Base-by-base conservation (phyloP, 2,797 vertebrate species). In the Crocodylus rhombifer region DNA sequence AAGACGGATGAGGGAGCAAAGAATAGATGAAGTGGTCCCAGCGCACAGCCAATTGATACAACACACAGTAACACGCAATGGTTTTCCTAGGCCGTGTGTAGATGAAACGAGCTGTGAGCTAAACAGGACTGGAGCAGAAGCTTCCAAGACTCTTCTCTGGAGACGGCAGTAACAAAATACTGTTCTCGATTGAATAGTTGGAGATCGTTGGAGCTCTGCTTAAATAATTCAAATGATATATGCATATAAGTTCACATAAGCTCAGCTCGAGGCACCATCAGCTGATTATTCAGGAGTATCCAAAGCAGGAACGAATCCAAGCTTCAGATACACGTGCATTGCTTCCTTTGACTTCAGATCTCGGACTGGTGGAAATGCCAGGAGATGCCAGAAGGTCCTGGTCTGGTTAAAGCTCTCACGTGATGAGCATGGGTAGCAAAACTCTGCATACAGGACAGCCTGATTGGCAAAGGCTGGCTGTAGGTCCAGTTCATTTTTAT, bases 401-500 rank as follows among this genome's bases (percentile, higher is more conserved):
- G 5, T 25, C 64, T 42, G 69, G 79, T 58, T 88, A 63, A 79
- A 67, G 73, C 17, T 23, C 85, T 3, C 64, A 62, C 84, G 9
- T 86, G 91, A 82, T 90, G 23, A 51, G 69, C 36, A 26, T 21
- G 14, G 14, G 67, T 78, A 57, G 18, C 42, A 80, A 33, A 74
- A 62, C 77, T 62, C 71, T 84, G 61, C n/a, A 92, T 30, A 3
- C 15, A 80, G 71, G 71, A 79, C 64, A 93, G 76, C 69, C 89
- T 74, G 60, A 21, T 6, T 84, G 15, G 18, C 86, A 30, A 1
- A 2, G 30, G 8, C 4, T 94, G 36, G 30, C 14, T 20, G 30
- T 88, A 80, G 88, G 85, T 76, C 73, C 80, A 91, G 64, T 77
- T 87, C 51, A 14, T 80, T 95, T 94, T 80, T 93, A 64, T 93